Percentiles rank a stretch among this genome's conserved stretches.
Evolutionary conservation across 2,888 invertebrate genomes (phyloP).

Genomic region (Trachelus stipa): DNA sequence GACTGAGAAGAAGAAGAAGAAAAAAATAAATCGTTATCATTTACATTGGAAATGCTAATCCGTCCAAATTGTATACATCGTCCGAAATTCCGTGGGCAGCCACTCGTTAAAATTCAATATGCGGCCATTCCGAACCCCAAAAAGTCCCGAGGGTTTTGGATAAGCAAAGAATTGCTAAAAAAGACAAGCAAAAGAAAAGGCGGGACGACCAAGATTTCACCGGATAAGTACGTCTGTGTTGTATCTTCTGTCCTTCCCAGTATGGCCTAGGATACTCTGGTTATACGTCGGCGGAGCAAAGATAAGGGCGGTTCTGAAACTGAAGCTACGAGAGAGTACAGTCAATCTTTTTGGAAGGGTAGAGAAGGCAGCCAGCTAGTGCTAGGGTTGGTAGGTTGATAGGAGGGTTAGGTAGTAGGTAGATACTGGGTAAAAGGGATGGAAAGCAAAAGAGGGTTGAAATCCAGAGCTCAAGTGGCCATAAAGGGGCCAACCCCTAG

Average conservation of each 20-base stretch:
- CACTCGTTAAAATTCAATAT: too few species aligned
- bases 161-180: neutral
- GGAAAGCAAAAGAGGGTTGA: neutral
- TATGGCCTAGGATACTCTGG: neutral
- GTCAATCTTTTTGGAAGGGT: constrained; percentile 3
- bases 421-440: neutral
- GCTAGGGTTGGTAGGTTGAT: neutral
- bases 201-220: neutral
- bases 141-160: neutral
- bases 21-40: neutral
- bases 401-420: neutral
- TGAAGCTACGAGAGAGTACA: neutral
- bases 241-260: neutral
- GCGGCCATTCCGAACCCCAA: too few species aligned
- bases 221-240: neutral
- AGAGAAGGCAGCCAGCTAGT: neutral
- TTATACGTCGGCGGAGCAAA: neutral
- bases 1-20: neutral
- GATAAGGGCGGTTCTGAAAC: constrained; percentile 5
- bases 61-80: neutral
- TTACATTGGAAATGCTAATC: neutral
- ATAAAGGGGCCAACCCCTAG: constrained; percentile 13
- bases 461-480: constrained; percentile 14
- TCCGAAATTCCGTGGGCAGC: neutral
- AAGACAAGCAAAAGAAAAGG: neutral